Percentiles rank a stretch among this genome's conserved stretches.
Conservation (phyloP, 2,113 vertebrate species). For the Bos javanicus region DNA sequence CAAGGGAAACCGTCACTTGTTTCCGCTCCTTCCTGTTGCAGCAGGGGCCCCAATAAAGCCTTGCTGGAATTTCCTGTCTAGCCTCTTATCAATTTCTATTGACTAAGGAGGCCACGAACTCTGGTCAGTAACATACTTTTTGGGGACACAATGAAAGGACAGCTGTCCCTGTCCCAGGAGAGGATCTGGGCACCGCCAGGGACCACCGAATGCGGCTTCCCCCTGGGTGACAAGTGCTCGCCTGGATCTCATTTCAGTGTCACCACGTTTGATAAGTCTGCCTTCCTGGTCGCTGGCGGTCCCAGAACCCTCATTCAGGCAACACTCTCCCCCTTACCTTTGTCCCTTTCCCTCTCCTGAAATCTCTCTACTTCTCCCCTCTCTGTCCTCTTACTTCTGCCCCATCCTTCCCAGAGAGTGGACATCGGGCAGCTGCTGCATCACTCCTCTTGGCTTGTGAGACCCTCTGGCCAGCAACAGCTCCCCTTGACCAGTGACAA, state of each 20-base stretch:
- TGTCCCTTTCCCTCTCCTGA: not conserved
- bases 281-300: not conserved
- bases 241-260: not conserved
- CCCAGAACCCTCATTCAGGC: not conserved
- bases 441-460: not conserved
- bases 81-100: not conserved
- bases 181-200: not conserved
- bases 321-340: not conserved
- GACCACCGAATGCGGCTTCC: fast-evolving
- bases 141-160: not conserved
- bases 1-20: not conserved
- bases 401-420: not conserved
- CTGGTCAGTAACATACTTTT: not conserved
- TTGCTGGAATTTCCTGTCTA: not conserved
- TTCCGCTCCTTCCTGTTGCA: not conserved
- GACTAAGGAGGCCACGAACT: not conserved
- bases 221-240: fast-evolving
- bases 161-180: not conserved
- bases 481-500: not conserved
- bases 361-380: not conserved
- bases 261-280: not conserved
- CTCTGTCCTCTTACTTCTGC: not conserved
- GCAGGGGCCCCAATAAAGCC: not conserved
- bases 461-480: not conserved
- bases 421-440: not conserved